Percentiles rank a stretch among this genome's conserved stretches.
Evolutionary conservation across 2,888 invertebrate genomes (phyloP).

Genomic region (Synanthedon andrenaeformis): DNA sequence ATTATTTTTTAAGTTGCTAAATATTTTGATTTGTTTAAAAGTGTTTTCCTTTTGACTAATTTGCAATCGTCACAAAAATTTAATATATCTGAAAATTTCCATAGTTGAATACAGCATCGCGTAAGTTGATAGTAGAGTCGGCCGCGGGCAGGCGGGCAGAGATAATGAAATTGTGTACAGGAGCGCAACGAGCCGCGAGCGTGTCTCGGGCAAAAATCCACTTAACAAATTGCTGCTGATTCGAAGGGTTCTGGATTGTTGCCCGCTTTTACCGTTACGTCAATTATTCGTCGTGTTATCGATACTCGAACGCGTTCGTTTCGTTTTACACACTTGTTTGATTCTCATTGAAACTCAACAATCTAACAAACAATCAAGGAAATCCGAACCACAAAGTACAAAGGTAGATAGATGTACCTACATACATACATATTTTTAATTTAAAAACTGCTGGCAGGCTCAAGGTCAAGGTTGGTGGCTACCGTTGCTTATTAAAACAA

Average conservation of each 20-base stretch:
- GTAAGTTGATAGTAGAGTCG: conserved; percentile 59
- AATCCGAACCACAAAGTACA: neutral
- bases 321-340: conserved; percentile 18
- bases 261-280: conserved; percentile 63
- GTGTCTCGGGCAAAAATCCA: conserved; percentile 71
- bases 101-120: conserved; percentile 52
- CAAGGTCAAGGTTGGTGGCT: too few species aligned
- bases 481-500: too few species aligned
- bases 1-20: too few species aligned
- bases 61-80: too few species aligned
- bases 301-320: conserved; percentile 44
- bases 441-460: too few species aligned
- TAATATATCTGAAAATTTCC: conserved; percentile 28
- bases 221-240: conserved; percentile 73
- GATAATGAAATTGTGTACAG: conserved; percentile 71
- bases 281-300: conserved; percentile 60
- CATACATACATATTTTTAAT: neutral
- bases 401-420: conserved; percentile 1
- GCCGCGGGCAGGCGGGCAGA: conserved; percentile 53
- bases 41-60: too few species aligned
- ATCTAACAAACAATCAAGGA: conserved; percentile 4
- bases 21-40: too few species aligned
- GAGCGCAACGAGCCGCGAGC: conserved; percentile 67
- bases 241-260: conserved; percentile 69
- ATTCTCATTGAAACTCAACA: conserved; percentile 10